These are phyloP conservation scores for Drosophila quinaria DNA, from an alignment of 2,888 invertebrate genomes.

Conservation along the genomic window DNA sequence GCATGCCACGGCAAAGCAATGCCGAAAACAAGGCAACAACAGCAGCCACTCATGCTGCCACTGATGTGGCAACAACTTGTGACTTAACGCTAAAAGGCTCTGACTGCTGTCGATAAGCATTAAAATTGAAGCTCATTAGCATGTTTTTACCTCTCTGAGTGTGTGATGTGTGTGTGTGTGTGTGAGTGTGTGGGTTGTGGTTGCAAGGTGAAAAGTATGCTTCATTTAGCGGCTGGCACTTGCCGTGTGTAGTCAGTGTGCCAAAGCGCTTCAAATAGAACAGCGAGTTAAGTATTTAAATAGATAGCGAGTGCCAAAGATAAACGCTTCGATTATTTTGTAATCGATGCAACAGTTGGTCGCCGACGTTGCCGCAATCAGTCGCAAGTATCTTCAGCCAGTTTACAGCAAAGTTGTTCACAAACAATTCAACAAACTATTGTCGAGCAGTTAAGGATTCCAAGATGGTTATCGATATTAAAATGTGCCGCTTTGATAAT, in stretches of 20 bases:
- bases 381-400: conserved; percentile 24
- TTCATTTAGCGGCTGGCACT: conserved; percentile 52
- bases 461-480: conserved; percentile 90
- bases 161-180: neutral
- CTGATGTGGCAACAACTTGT: conserved; percentile 4
- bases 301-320: conserved; percentile 7
- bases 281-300: neutral
- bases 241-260: conserved; percentile 26
- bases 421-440: neutral
- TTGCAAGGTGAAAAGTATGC: conserved; percentile 69
- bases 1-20: conserved; percentile 15
- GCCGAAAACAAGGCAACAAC: conserved; percentile 1
- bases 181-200: conserved; percentile 5
- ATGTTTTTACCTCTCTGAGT: conserved; percentile 24
- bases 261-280: conserved; percentile 15
- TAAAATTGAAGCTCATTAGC: conserved; percentile 63
- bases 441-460: conserved; percentile 28
- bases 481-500: conserved; percentile 88
- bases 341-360: conserved; percentile 72
- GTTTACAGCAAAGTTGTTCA: neutral
- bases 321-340: conserved; percentile 35
- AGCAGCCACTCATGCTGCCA: conserved; percentile 19
- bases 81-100: conserved; percentile 57
- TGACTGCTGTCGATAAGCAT: conserved; percentile 71
- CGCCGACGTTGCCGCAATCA: conserved; percentile 55